Conservation (phyloP, 2,797 vertebrate species). For the Podarcis lilfordi region DNA sequence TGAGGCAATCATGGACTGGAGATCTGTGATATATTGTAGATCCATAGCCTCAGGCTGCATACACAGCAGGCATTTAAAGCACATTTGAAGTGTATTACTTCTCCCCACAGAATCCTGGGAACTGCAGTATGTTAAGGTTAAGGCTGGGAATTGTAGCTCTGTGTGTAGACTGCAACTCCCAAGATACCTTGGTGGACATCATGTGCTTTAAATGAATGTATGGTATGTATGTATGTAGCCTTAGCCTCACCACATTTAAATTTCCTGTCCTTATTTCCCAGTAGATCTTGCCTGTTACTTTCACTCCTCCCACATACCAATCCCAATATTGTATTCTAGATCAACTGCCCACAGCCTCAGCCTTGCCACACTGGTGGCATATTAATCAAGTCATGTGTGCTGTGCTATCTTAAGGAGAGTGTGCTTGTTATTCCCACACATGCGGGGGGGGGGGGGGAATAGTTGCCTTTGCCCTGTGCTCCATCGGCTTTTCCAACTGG, state of each 20-base stretch:
- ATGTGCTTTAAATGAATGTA: too few species aligned
- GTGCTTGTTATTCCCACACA: constrained; percentile 50
- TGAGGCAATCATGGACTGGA: not conserved
- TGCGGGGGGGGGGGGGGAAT: constrained; percentile 12
- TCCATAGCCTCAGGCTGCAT: too few species aligned
- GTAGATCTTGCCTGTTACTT: not conserved
- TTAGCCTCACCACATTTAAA: not conserved
- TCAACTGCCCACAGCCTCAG: not conserved
- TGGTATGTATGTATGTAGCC: not conserved
- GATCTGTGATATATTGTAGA: not conserved
- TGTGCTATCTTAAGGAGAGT: not conserved
- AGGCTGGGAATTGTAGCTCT: too few species aligned
- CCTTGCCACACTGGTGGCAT: not conserved
- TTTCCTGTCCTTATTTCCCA: not conserved
- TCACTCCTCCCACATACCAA: not conserved
- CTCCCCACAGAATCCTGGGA: too few species aligned
- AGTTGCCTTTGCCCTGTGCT: not conserved
- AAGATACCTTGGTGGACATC: not conserved
- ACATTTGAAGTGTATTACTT: too few species aligned
- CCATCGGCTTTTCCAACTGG: not conserved
- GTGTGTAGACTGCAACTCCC: not conserved
- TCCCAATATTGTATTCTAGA: not conserved
- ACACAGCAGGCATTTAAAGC: too few species aligned
- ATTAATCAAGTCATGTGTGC: not conserved
- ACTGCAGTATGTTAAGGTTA: too few species aligned